Evolutionary conservation across 2,113 vertebrate species (phyloP).

Genomic region (Cromileptes altivelis): DNA sequence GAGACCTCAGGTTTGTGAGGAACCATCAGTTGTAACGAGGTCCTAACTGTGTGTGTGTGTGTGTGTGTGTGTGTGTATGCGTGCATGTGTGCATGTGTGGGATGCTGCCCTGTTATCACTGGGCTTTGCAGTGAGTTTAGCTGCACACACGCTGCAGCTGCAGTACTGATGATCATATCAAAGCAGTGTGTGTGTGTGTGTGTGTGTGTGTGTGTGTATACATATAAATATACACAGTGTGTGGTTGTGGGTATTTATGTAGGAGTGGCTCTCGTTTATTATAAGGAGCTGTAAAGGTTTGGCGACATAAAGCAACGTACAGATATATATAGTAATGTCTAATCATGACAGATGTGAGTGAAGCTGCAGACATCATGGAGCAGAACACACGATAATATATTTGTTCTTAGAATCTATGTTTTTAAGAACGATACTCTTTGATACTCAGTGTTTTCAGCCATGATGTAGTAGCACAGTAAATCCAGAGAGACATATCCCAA

Average conservation of each 20-base stretch:
- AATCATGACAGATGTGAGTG: background rate
- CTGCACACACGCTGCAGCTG: background rate
- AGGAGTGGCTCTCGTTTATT: conserved; percentile 45
- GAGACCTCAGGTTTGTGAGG: background rate
- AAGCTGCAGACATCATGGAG: background rate
- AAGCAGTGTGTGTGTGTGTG: background rate
- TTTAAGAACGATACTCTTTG: too few species aligned
- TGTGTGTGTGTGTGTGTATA: background rate
- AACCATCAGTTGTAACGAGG: background rate
- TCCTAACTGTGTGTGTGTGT: background rate
- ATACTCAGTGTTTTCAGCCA: too few species aligned
- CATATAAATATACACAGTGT: conserved; percentile 13
- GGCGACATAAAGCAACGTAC: background rate
- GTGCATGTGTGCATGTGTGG: background rate
- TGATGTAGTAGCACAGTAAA: too few species aligned
- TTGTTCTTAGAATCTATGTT: too few species aligned
- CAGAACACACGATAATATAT: too few species aligned
- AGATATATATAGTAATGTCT: background rate
- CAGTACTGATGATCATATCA: conserved; percentile 39
- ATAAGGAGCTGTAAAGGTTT: conserved; percentile 22
- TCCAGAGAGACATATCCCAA: too few species aligned
- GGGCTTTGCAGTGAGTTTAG: conserved; percentile 8
- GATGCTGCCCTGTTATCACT: conserved; percentile 42
- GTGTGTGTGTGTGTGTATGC: background rate
- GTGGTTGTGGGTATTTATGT: conserved; percentile 42